Conservation (phyloP, 1,140 invertebrate genomes). For the Anastrepha obliqua region DNA sequence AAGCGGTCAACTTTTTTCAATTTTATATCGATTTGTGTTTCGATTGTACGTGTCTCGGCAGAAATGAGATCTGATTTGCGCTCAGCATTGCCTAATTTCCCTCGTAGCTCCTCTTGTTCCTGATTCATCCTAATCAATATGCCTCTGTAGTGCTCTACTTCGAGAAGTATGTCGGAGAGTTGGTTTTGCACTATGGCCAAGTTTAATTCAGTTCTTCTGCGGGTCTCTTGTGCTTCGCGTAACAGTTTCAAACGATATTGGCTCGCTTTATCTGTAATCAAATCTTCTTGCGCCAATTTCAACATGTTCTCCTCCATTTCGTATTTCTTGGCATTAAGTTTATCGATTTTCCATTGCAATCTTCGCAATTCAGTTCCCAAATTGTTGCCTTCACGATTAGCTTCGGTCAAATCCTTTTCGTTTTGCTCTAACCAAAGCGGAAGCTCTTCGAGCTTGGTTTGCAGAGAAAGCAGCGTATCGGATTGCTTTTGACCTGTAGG, state of each 20-base stretch:
- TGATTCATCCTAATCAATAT: slow-evolving; percentile 59
- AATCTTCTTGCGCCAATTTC: slow-evolving; percentile 79
- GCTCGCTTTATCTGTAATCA: slow-evolving; percentile 81
- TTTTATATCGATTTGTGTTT: slow-evolving; percentile 69
- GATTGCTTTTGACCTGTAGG: slow-evolving; percentile 68
- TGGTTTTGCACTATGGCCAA: slow-evolving; percentile 79
- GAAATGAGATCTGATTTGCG: slow-evolving; percentile 58
- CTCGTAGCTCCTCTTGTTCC: slow-evolving; percentile 60
- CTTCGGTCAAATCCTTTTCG: slow-evolving; percentile 77
- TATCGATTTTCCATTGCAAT: slow-evolving; percentile 75
- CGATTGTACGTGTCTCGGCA: slow-evolving; percentile 62
- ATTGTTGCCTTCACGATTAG: slow-evolving; percentile 69
- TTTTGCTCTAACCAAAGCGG: slow-evolving; percentile 77
- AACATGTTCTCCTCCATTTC: slow-evolving; percentile 80
- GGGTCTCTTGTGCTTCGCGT: slow-evolving; percentile 73
- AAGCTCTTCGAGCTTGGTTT: slow-evolving; percentile 76
- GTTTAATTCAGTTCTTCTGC: slow-evolving; percentile 77
- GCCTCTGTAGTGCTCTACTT: slow-evolving; percentile 78
- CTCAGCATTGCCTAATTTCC: slow-evolving; percentile 59
- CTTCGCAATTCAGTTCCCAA: slow-evolving; percentile 63
- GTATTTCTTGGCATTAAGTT: slow-evolving; percentile 76
- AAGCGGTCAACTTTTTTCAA: slow-evolving; percentile 67
- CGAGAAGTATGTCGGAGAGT: slow-evolving; percentile 78
- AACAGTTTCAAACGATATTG: slow-evolving; percentile 76
- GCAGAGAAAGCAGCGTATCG: slow-evolving; percentile 72